These are phyloP conservation scores for Melinaea marsaeus DNA, from an alignment of 2,888 invertebrate genomes.

Conservation along the genomic window DNA sequence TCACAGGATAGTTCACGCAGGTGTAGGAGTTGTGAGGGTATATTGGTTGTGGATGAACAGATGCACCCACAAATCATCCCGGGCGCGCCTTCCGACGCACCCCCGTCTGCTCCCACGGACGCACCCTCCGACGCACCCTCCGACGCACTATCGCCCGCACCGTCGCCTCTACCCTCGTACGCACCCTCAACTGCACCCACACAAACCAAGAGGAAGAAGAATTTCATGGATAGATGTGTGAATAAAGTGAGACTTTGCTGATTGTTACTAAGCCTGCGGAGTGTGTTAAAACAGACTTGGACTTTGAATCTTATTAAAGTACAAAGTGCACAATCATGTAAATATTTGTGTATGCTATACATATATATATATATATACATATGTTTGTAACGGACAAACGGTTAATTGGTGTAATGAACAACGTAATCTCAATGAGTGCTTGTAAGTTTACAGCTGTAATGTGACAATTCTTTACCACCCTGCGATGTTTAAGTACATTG, in stretches of 20 bases:
- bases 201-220: constrained; percentile 83
- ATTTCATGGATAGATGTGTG: constrained; percentile 91
- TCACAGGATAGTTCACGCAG: constrained; percentile 59
- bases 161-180: constrained; percentile 61
- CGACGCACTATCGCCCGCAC: constrained; percentile 64
- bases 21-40: constrained; percentile 81
- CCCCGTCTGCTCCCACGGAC: constrained; percentile 75
- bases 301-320: constrained; percentile 72
- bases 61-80: constrained; percentile 74
- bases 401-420: constrained; percentile 56
- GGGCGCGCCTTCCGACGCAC: constrained; percentile 66
- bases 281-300: constrained; percentile 68
- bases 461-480: constrained; percentile 58
- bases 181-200: constrained; percentile 77
- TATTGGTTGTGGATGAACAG: constrained; percentile 75
- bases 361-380: constrained; percentile 38
- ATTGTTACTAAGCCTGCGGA: constrained; percentile 65
- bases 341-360: constrained; percentile 66
- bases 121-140: constrained; percentile 61
- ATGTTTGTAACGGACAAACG: constrained; percentile 49
- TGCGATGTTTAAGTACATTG: constrained; percentile 67
- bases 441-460: constrained; percentile 51
- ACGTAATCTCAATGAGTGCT: constrained; percentile 74
- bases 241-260: constrained; percentile 88
- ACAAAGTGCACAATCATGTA: constrained; percentile 74